Evolutionary conservation across 2,797 vertebrate genomes (phyloP), one percentile per base, ranked within the genome.

Genomic region (Phrynocephalus forsythii): DNA sequence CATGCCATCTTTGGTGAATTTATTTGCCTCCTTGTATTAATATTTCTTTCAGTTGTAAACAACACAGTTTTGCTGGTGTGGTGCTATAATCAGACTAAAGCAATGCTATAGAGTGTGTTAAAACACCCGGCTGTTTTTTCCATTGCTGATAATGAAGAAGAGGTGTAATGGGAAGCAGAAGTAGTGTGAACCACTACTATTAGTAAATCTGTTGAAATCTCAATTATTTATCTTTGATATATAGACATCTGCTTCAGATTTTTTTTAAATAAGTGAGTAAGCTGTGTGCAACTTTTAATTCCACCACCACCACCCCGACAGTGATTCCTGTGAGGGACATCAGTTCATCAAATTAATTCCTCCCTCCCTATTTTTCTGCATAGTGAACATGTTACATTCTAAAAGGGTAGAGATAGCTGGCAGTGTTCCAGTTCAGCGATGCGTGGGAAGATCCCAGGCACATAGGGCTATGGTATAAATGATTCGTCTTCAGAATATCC

Each of bases 371-470:
- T 72, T 48, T 60, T 56, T 73, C 33, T 75, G 26, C 18, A 56
- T 8, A 81, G 1, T 81, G 15, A 66, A 66, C 66, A 73, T 73
- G 69, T 63, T 81, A 48, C 66, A 18, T 81, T 81, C 52, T 48
- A 66, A n/a, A 48, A 79, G 30, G 56, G 56, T 33, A 79, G 20
- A 26, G 78, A 24, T 24, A 81, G 20, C n/a, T 86, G 68, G 52
- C 69, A 86, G 20, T 48, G 26, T 86, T 75, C 79, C 85, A 81
- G 85, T 63, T 75, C 69, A 66, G 66, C 81, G 90, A 87, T 75
- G 48, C 24, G n/a, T 88, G 78, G 86, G 92, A 89, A 86, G 91
- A 91, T 69, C 30, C 82, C 91, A 91, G 24, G 6, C 82, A 66
- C 24, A 66, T 24, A 28, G 83, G 89, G 86, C 18, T 30, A 69